These are phyloP conservation scores for Hypomesus transpacificus DNA, from an alignment of 2,113 vertebrate species.

Conservation along the genomic window DNA sequence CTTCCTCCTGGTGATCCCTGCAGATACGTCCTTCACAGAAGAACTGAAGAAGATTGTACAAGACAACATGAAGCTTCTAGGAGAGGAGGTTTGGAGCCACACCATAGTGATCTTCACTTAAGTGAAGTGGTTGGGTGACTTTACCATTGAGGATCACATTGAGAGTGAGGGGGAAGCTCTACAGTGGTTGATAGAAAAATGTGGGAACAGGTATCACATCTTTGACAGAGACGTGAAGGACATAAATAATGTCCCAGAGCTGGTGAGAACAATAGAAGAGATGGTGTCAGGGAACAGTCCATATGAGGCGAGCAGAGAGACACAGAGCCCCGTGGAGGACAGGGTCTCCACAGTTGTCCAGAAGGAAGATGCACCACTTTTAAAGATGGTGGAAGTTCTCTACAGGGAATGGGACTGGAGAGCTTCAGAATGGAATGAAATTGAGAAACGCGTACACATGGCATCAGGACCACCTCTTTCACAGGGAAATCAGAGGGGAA, in stretches of 20 bases:
- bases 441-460: no score
- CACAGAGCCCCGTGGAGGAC: not conserved
- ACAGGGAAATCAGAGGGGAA: no score
- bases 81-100: constrained; percentile 10
- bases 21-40: constrained; percentile 7
- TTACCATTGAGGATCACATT: constrained; percentile 20
- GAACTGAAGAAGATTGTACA: not conserved
- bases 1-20: constrained; percentile 19
- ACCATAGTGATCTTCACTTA: constrained; percentile 22
- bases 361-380: not conserved
- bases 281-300: not conserved
- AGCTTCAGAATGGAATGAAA: not conserved
- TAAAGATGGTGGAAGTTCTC: not conserved
- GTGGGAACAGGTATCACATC: constrained; percentile 13
- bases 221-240: not conserved
- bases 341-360: not conserved
- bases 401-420: not conserved
- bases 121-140: constrained; percentile 1
- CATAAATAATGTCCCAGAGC: not conserved
- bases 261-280: not conserved
- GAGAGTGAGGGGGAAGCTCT: constrained; percentile 1
- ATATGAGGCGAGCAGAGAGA: not conserved
- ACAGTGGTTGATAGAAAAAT: not conserved
- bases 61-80: constrained; percentile 12
- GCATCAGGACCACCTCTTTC: no score